phyloP scores from a whole-genome alignment of 1,140 invertebrate genomes.

The Plodia interpunctella region DNA sequence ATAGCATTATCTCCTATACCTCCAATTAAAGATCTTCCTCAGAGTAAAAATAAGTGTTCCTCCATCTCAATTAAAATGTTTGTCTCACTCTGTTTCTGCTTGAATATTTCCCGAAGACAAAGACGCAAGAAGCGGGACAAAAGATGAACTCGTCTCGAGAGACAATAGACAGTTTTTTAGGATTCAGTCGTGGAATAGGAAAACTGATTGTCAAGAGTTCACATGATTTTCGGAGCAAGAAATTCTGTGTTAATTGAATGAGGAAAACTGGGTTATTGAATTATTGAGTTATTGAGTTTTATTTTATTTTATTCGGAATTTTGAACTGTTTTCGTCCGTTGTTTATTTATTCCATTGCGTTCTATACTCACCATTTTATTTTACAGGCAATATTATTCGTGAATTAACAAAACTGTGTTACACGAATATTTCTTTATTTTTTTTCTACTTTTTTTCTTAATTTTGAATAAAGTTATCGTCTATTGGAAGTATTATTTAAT shows the following conservation, averaged over 20 bases:
- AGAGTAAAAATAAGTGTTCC: background rate
- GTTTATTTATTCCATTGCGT: no score
- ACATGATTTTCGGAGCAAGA: background rate
- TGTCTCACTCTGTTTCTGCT: background rate
- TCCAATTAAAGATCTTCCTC: background rate
- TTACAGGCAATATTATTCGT: no score
- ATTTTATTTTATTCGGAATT: no score
- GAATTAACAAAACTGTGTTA: no score
- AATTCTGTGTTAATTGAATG: background rate
- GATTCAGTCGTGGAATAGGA: background rate
- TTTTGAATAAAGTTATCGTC: no score
- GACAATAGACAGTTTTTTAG: slow-evolving; percentile 1
- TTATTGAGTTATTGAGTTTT: no score
- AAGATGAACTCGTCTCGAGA: slow-evolving; percentile 3
- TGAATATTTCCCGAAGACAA: background rate
- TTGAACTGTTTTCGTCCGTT: no score
- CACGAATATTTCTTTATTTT: no score
- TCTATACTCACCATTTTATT: no score
- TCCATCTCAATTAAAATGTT: background rate
- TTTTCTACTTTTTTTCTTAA: no score
- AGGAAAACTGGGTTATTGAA: background rate
- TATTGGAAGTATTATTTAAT: no score
- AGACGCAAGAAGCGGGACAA: background rate
- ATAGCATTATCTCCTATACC: background rate
- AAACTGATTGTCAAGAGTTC: background rate